Evolutionary conservation across 2,888 invertebrate genomes (phyloP).

Genomic region (Heliconius charithonia): DNA sequence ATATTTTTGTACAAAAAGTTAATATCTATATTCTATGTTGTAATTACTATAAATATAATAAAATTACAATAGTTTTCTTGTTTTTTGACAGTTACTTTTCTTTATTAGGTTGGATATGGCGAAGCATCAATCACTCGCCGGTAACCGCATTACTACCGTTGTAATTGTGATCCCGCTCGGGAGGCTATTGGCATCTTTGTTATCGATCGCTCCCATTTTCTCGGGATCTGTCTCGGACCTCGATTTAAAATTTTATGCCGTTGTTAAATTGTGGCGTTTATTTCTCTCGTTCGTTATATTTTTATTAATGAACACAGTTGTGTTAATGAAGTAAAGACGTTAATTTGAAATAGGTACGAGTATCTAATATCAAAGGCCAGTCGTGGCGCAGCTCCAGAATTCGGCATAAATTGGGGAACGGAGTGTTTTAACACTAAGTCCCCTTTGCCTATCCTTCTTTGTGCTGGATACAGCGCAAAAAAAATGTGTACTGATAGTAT

Average conservation of each 20-base stretch:
- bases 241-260: constrained; percentile 56
- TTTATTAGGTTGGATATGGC: constrained; percentile 46
- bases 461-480: too few relatives aligned
- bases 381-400: too few relatives aligned
- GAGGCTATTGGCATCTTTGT: constrained; percentile 58
- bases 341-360: constrained; percentile 56
- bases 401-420: too few relatives aligned
- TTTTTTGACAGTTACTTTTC: constrained; percentile 4
- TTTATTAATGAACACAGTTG: constrained; percentile 46
- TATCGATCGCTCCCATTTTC: constrained; percentile 62
- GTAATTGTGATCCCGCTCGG: constrained; percentile 73
- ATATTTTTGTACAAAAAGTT: too few relatives aligned
- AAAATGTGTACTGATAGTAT: too few relatives aligned
- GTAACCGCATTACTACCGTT: constrained; percentile 68
- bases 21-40: too few relatives aligned
- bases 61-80: constrained; percentile 21
- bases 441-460: too few relatives aligned
- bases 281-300: constrained; percentile 45
- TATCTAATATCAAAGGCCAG: too few relatives aligned
- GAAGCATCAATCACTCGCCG: constrained; percentile 66
- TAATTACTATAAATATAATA: too few relatives aligned
- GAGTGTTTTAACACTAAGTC: too few relatives aligned
- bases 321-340: constrained; percentile 53
- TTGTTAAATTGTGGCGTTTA: constrained; percentile 64
- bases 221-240: constrained; percentile 48